These are phyloP conservation scores for Ostrea edulis DNA, from an alignment of 1,140 invertebrate genomes.

Conservation along the genomic window DNA sequence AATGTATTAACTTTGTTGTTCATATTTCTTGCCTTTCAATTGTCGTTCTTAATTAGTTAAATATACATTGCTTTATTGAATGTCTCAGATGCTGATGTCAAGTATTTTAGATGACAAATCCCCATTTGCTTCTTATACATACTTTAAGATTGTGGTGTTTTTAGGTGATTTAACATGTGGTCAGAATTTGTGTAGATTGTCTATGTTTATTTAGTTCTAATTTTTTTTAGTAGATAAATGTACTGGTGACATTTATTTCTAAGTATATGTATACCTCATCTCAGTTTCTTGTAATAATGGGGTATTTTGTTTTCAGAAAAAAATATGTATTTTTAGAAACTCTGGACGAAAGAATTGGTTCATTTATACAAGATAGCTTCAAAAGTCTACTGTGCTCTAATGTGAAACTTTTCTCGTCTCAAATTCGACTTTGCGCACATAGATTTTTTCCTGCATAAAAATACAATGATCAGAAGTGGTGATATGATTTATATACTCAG, in stretches of 20 bases:
- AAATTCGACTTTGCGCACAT: too few relatives aligned
- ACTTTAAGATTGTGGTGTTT: neutral
- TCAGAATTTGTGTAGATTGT: neutral
- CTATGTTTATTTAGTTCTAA: neutral
- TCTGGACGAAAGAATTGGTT: too few relatives aligned
- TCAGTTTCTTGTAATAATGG: neutral
- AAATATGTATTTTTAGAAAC: neutral
- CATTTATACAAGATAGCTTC: too few relatives aligned
- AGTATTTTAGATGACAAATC: neutral
- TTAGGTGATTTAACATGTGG: neutral
- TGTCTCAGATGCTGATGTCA: neutral
- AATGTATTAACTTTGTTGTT: neutral
- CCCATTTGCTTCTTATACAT: neutral
- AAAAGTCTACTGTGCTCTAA: too few relatives aligned
- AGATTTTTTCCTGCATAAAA: too few relatives aligned
- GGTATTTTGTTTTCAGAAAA: neutral
- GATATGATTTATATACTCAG: too few relatives aligned
- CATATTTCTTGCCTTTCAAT: neutral
- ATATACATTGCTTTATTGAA: neutral
- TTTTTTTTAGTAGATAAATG: too few relatives aligned
- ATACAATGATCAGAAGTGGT: too few relatives aligned
- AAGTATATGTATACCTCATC: neutral
- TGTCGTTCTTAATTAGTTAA: neutral
- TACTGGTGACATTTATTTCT: neutral
- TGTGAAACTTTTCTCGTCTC: too few relatives aligned